Evolutionary conservation across 2,797 vertebrate species (phyloP).

Genomic region (Cossypha dichroa): DNA sequence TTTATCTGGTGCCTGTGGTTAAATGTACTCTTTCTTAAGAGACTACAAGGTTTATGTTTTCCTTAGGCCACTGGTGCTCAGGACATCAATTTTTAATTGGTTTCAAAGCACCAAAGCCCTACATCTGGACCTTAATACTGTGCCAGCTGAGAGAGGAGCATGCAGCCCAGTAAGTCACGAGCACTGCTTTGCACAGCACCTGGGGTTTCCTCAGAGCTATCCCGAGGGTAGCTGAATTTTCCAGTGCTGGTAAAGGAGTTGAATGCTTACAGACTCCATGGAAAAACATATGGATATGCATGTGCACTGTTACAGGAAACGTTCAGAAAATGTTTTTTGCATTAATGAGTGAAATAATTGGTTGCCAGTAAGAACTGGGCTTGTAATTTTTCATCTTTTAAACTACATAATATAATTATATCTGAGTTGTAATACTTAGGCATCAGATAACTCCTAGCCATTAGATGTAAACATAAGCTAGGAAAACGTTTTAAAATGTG

Average conservation of each 20-base stretch:
- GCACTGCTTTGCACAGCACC: background rate
- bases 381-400: background rate
- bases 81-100: background rate
- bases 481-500: background rate
- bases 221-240: background rate
- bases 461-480: background rate
- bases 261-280: background rate
- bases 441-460: background rate
- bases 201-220: background rate
- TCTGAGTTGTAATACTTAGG: background rate
- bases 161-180: background rate
- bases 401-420: background rate
- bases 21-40: background rate
- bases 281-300: background rate
- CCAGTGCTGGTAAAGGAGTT: background rate
- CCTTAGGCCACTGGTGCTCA: background rate
- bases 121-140: background rate
- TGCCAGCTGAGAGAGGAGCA: rapidly evolving
- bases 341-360: background rate
- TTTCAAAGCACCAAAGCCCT: background rate
- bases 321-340: background rate
- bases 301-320: background rate
- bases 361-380: background rate
- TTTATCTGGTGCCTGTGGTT: background rate
- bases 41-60: background rate